Evolutionary conservation across 2,888 invertebrate species (phyloP), one percentile per base, ranked within the genome.

Genomic region (Tanytarsus gracilentus): DNA sequence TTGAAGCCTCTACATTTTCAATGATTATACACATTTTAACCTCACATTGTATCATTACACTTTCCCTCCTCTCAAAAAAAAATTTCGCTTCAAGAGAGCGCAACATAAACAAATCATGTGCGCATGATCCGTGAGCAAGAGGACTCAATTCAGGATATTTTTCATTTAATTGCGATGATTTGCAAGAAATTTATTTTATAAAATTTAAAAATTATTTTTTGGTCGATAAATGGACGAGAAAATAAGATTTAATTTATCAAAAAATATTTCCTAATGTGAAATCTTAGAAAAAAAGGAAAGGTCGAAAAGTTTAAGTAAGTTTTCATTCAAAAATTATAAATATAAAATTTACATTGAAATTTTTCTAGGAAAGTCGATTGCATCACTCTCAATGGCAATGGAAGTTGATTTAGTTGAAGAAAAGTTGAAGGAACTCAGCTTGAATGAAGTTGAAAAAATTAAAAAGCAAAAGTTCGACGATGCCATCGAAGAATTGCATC

Each of bases 401-500:
- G 51, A 51, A 51, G 29, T 30, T 8, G 30, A 51, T 18, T 18
- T 7, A 18, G 27, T 25, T 8, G 16, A 29, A 18, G 51, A 51
- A 3, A 27, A 51, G 18, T 18, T 30, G 30, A 18, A 51, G 11
- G 51, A 51, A 51, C 14, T 51, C 5, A 18, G 29, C 3, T 9
- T 30, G 18, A 30, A 51, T 5, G 1, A 1, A 5, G 18, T 51
- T 18, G 18, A 29, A 16, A 6, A 8, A 18, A 30, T 51, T 7
- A 51, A 51, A 30, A 1, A 14, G 11, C 14, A 51, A 9, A 3
- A 7, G 7, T 61, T 61, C 16, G 23, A 51, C 26, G 44, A 58
- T n/a, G 56, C 61, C 1, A 56, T 62, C 11, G 58, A 61, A 9
- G 30, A 55, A 2, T 33, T 62, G 6, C 18, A 33, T 27, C 33